Percentiles rank a stretch among this genome's conserved stretches.
These are phyloP conservation scores for Pteronotus mesoamericanus DNA, from an alignment of 2,797 vertebrate species.

Conservation along the genomic window DNA sequence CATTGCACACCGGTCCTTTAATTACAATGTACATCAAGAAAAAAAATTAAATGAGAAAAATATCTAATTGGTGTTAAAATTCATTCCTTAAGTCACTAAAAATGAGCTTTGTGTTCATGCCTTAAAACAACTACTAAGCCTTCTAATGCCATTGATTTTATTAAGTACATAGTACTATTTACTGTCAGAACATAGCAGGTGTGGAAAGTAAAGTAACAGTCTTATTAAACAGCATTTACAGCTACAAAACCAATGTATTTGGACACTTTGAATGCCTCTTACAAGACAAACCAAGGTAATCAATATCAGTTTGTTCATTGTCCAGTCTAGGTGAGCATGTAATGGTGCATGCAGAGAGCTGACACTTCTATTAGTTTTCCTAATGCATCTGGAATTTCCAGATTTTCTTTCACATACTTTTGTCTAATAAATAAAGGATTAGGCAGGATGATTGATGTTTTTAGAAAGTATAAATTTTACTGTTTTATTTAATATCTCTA, in stretches of 20 bases:
- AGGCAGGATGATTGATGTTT: neutral
- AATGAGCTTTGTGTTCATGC: neutral
- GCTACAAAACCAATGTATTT: slow-evolving; percentile 41
- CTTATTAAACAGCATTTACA: slow-evolving; percentile 64
- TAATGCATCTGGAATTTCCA: slow-evolving; percentile 47
- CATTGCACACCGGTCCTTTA: neutral
- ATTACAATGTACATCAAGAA: slow-evolving; percentile 34
- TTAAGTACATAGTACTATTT: neutral
- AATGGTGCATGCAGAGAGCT: slow-evolving; percentile 46
- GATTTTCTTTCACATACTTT: neutral
- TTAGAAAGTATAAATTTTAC: neutral
- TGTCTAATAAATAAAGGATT: slow-evolving; percentile 35
- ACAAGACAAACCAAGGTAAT: slow-evolving; percentile 61
- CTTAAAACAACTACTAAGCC: neutral
- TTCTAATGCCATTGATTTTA: slow-evolving; percentile 47
- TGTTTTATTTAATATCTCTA: neutral
- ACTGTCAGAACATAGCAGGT: neutral
- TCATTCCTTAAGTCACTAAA: neutral
- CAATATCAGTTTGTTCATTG: slow-evolving; percentile 52
- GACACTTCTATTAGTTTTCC: slow-evolving; percentile 66
- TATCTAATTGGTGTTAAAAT: slow-evolving; percentile 46
- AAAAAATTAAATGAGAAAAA: neutral
- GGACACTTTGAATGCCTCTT: slow-evolving; percentile 21
- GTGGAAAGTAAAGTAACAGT: slow-evolving; percentile 46
- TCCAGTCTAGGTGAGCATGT: slow-evolving; percentile 29